Conservation (phyloP, 2,113 vertebrate genomes). For the Noctilio leporinus region DNA sequence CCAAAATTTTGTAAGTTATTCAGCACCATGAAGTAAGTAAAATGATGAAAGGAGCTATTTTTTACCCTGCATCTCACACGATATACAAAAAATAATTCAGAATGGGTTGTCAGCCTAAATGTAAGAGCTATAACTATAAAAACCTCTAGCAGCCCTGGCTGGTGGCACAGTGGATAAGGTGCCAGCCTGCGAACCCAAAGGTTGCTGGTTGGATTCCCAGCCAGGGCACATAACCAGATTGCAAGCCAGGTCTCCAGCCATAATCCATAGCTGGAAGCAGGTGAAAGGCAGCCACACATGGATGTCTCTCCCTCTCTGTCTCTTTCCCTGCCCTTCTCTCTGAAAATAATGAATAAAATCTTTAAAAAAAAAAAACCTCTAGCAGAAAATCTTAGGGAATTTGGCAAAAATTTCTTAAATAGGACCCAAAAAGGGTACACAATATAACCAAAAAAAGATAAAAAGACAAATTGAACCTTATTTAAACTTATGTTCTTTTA, state of each 20-base stretch:
- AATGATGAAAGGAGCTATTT: background rate
- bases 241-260: too few species aligned
- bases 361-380: too few species aligned
- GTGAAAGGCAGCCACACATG: too few species aligned
- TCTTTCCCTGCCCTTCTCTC: too few species aligned
- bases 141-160: too few species aligned
- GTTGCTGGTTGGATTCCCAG: too few species aligned
- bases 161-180: too few species aligned
- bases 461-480: background rate
- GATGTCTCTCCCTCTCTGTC: too few species aligned
- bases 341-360: too few species aligned
- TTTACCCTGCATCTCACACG: background rate
- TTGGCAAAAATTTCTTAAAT: background rate
- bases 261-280: too few species aligned
- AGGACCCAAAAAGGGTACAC: background rate
- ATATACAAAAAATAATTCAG: background rate
- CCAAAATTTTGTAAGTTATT: background rate
- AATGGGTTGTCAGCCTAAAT: background rate
- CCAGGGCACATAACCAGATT: too few species aligned
- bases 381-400: background rate
- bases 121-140: background rate
- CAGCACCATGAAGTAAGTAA: background rate
- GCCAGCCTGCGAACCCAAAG: too few species aligned
- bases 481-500: background rate
- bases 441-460: background rate